Base-by-base conservation (phyloP, 92 coral and sea anemone species). In the Blastomussa wellsi region DNA sequence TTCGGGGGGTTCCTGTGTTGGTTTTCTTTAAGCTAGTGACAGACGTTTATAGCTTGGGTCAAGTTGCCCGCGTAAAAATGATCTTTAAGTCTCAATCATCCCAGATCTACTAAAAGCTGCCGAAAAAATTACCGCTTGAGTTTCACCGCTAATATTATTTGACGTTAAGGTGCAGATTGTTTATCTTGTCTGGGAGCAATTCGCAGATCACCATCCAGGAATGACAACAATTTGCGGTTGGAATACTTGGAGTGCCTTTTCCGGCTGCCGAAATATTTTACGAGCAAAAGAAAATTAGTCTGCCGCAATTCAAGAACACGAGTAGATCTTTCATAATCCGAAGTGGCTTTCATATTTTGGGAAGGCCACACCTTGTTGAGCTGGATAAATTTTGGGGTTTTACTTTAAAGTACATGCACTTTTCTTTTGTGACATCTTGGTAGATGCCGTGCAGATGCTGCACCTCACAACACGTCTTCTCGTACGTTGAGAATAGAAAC, bases 151-250 rank as follows among this genome's bases (percentile, higher is more conserved):
- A 49, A 81, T 81, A 69, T 55, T 36, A 36, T 70, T 70, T 37
- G 75, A 49, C 60, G 13, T 60, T 44, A 59, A 24, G 74, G 77
- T 79, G 79, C 72, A 78, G 87, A 41, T 39, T 83, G 74, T 83
- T 83, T 83, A 74, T 83, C 87, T 78, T 83, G 86, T 82, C 86
- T 52, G 72, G 53, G 20, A 14, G 55, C 52, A 59, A 26, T 36
- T 59, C 74, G 87, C 19, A 83, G 32, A 83, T 83, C 80, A 57
- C 80, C 81, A 29, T 6, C 6, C 72, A n/a, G 57, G 81, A 74
- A 74, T 83, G 87, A 20, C 35, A 74, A 60, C 68, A 41, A 83
- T 83, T 59, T 75, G 87, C 87, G 87, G 80, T 83, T 83, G 62
- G 22, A 44, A 83, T 83, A n/a, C 59, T 62, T 74, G 64, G 64